Evolutionary conservation across 1,140 invertebrate species (phyloP).

Genomic region (Hycleus phaleratus): DNA sequence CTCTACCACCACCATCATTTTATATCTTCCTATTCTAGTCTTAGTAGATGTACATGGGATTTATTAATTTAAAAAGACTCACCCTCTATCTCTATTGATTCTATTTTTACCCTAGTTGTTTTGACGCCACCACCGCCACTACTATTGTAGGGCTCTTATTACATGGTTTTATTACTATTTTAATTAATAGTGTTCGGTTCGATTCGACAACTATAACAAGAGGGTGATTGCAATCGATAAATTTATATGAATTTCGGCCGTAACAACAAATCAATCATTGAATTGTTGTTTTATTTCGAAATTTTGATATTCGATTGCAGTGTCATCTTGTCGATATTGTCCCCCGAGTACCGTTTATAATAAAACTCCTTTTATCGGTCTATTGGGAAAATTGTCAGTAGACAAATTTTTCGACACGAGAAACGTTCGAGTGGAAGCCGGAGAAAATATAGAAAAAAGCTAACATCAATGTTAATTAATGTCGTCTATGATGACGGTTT

Average conservation of each 20-base stretch:
- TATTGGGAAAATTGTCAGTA: too few relatives aligned
- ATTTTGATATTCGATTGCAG: too few relatives aligned
- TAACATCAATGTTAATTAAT: too few relatives aligned
- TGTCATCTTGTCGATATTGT: too few relatives aligned
- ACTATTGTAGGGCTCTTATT: slow-evolving; percentile 2
- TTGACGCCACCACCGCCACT: not conserved
- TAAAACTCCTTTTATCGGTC: too few relatives aligned
- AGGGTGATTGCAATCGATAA: slow-evolving; percentile 4
- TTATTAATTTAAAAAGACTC: slow-evolving; percentile 31
- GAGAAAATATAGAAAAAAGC: too few relatives aligned
- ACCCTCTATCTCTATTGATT: not conserved
- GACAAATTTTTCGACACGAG: too few relatives aligned
- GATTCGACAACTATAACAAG: not conserved
- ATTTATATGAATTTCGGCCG: not conserved
- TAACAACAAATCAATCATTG: too few relatives aligned
- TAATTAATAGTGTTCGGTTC: slow-evolving; percentile 21
- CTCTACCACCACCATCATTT: not conserved
- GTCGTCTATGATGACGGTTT: too few relatives aligned
- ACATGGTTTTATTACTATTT: slow-evolving; percentile 22
- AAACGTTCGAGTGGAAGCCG: too few relatives aligned
- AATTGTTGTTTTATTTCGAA: too few relatives aligned
- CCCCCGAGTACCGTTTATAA: too few relatives aligned
- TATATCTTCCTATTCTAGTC: not conserved
- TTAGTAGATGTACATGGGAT: slow-evolving; percentile 18
- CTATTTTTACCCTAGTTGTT: not conserved